Evolutionary conservation across 2,113 vertebrate genomes (phyloP), one percentile per base, ranked within the genome.

Genomic region (Rallus limicola): DNA sequence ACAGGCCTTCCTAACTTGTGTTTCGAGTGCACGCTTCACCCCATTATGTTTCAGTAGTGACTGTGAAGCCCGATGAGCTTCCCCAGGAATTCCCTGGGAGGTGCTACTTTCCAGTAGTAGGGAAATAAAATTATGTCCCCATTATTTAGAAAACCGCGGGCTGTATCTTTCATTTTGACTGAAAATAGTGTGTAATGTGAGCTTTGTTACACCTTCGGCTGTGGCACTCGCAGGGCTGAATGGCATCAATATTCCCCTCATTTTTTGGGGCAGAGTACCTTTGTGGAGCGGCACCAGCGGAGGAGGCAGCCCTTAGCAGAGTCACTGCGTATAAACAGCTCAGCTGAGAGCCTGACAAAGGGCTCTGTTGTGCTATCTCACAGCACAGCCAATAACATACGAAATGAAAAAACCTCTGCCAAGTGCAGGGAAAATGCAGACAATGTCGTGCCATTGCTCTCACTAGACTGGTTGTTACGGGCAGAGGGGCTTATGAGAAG

Each of bases 401-500:
- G 96, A 97, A 97, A 97, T 97, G 38, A 96, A 97, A 97, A 98
- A 97, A 95, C 31, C 74, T 95, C 96, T 97, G 93, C 93, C 94
- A 97, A 97, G 76, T 70, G 88, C 63, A 85, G 36, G 86, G 95
- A 96, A 95, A 97, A 95, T 70, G 64, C 82, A 97, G 91, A 93
- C 56, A 74, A 92, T 95, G 82, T 97, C 82, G 16, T 86, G 79
- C 56, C 88, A 90, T 95, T 96, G 83, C 95, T 97, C 94, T 95
- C 80, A 55, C 82, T 93, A 63, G 74, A 78, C 50, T 89, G 64
- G 94, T 96, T 94, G 86, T 88, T 97, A 86, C 76, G 56, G 86
- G 71, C 75, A 95, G 71, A 93, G 62, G 58, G 92, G 75, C 69
- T 95, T 93, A 86, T 8, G 46, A 81, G 76, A 86, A 25, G 48